Evolutionary conservation across 2,888 invertebrate genomes (phyloP).

Genomic region (Dascillus cervinus): DNA sequence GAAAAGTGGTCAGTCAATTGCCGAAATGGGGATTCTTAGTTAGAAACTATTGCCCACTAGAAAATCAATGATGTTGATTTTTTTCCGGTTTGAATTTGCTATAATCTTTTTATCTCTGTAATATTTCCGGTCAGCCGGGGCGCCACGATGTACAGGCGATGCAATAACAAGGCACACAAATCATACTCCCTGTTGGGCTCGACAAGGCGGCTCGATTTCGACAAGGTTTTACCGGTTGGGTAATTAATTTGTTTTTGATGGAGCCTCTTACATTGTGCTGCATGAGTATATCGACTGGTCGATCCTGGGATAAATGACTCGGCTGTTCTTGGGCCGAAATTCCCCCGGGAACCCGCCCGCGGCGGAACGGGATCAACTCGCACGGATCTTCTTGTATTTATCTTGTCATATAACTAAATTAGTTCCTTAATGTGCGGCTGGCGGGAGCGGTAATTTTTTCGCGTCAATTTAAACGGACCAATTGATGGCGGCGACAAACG

Average conservation of each 20-base stretch:
- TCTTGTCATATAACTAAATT: constrained; percentile 44
- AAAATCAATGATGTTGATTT: no score
- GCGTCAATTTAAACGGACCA: no score
- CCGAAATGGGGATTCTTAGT: no score
- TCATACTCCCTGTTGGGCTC: constrained; percentile 34
- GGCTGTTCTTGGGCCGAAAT: constrained; percentile 36
- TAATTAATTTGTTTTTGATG: constrained; percentile 42
- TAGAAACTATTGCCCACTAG: no score
- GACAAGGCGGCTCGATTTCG: constrained; percentile 38
- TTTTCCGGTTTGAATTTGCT: no score
- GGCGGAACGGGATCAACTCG: constrained; percentile 37
- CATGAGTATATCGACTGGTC: constrained; percentile 18
- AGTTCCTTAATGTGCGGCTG: constrained; percentile 29
- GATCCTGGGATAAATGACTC: constrained; percentile 35
- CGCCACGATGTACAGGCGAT: constrained; percentile 16
- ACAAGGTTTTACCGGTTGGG: constrained; percentile 36
- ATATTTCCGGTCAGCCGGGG: constrained; percentile 10
- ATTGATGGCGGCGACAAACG: no score
- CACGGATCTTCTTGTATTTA: constrained; percentile 40
- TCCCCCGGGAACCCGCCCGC: constrained; percentile 31
- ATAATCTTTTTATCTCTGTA: constrained; percentile 13
- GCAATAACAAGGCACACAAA: constrained; percentile 32
- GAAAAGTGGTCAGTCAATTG: no score
- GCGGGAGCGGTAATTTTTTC: no score
- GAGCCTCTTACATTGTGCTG: constrained; percentile 28